A percentile compares a stretch with the other conserved stretches of the same genome.
Evolutionary conservation across 1,140 invertebrate genomes (phyloP).

Genomic region (Ridgeia piscesae): DNA sequence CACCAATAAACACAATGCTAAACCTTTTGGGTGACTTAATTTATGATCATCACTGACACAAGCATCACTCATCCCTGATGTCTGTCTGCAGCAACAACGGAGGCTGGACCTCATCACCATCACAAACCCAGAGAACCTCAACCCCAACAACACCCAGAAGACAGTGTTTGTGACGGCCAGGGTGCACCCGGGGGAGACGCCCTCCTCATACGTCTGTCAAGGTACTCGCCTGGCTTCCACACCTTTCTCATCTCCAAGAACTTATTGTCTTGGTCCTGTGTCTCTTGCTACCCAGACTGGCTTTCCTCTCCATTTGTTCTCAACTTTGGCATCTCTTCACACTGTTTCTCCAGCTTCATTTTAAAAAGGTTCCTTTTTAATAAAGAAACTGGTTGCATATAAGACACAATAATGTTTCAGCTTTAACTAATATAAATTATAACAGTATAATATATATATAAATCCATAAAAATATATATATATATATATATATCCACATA

Average conservation of each 20-base stretch:
- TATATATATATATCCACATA: no score
- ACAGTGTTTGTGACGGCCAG: constrained; percentile 75
- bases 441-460: not conserved
- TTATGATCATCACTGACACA: no score
- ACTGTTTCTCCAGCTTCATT: not conserved
- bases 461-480: no score
- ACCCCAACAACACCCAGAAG: constrained; percentile 64
- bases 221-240: constrained; percentile 38
- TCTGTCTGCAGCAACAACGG: constrained; percentile 78
- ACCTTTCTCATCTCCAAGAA: no score
- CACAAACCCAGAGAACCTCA: constrained; percentile 66
- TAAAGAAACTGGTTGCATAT: not conserved
- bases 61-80: no score
- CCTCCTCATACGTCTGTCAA: constrained; percentile 59
- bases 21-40: no score
- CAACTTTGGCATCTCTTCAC: not conserved
- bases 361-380: not conserved
- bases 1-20: no score
- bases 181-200: constrained; percentile 84
- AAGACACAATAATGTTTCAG: no score
- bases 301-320: no score
- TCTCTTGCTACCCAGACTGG: no score
- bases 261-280: no score
- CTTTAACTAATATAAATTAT: no score
- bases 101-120: constrained; percentile 86